Evolutionary conservation across 2,113 vertebrate species (phyloP).

Genomic region (Leucopternis melanops): DNA sequence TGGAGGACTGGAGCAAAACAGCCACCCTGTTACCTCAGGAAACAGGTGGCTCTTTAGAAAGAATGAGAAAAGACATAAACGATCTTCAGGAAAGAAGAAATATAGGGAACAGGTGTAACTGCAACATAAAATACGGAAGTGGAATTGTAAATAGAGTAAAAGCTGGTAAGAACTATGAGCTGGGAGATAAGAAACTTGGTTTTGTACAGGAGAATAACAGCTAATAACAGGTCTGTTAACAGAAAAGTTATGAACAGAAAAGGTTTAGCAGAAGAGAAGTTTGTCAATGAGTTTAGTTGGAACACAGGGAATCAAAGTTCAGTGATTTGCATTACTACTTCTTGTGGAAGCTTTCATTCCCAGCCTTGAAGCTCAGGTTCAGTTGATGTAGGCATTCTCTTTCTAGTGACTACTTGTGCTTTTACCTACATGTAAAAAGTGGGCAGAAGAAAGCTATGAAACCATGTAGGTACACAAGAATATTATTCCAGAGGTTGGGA

Average conservation of each 20-base stretch:
- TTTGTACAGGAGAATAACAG: neutral
- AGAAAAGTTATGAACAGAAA: neutral
- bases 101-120: neutral
- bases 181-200: neutral
- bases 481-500: neutral
- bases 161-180: neutral
- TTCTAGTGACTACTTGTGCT: no score
- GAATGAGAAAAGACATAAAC: neutral
- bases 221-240: neutral
- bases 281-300: neutral
- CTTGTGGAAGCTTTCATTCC: neutral
- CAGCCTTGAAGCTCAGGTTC: no score
- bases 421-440: no score
- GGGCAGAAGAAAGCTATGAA: neutral
- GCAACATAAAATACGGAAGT: neutral
- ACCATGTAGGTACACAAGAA: neutral
- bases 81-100: neutral
- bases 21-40: neutral
- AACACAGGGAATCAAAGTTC: neutral
- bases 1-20: neutral
- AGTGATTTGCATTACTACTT: neutral
- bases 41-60: slow-evolving; percentile 20
- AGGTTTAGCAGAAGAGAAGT: neutral
- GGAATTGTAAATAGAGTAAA: neutral
- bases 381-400: no score